Evolutionary conservation across 2,888 invertebrate species (phyloP), one percentile per base, ranked within the genome.

Genomic region (Drosophila cognata): DNA sequence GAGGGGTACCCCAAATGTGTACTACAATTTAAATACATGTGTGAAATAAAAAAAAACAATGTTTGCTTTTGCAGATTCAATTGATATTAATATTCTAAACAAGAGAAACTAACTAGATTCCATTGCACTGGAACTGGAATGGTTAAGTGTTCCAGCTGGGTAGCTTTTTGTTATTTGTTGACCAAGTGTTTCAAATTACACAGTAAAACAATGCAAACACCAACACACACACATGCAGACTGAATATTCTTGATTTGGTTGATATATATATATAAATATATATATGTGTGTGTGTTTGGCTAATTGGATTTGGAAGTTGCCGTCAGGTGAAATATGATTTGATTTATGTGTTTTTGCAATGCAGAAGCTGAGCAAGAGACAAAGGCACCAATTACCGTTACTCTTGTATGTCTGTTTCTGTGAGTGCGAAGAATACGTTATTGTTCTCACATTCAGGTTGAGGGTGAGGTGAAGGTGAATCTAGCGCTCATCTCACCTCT

Each of bases 281-380:
- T 58, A 11, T 52, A 31, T 10, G 10, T 29, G 11, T 33, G 31
- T 38, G 38, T 50, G 64, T 71, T 79, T 71, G 76, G 67, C 77
- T 78, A 78, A 78, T 78, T 78, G 77, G 77, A 71, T 78, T 77
- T 71, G 71, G 43, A 76, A 79, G 79, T 79, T 55, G 21, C 48
- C 48, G 77, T 77, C 41, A 61, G 33, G 57, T 25, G 43, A 18
- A 68, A 33, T 52, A 71, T 46, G 55, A 53, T 46, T 56, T 56
- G 38, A 28, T 67, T 67, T 28, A n/a, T 55, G 48, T 68, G 33
- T 55, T 58, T 28, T 33, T 25, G 16, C 46, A 55, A 63, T 46
- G 55, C 31, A 64, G 60, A 60, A 71, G 33, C 65, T 64, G 65
- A 62, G 25, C 16, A 35, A 50, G 35, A 56, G 46, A 60, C 43